These are phyloP conservation scores for Cyanoramphus novaezelandiae DNA, from an alignment of 2,113 vertebrate species.

Conservation along the genomic window DNA sequence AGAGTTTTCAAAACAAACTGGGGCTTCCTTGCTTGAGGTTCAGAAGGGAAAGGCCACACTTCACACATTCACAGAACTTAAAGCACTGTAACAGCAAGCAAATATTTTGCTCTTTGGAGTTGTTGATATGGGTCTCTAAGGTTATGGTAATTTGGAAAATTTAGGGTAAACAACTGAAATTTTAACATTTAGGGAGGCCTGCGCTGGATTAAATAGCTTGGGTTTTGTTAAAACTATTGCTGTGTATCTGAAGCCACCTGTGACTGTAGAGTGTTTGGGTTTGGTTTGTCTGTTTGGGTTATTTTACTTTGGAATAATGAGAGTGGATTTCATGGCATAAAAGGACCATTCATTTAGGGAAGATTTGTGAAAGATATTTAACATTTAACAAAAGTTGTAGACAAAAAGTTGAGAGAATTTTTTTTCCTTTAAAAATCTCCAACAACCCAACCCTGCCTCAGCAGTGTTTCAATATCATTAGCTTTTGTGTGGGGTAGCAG, in stretches of 20 bases:
- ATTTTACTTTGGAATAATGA: not conserved
- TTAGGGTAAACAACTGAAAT: not conserved
- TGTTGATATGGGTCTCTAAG: not conserved
- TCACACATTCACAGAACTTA: not conserved
- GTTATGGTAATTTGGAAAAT: not conserved
- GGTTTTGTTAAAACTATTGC: not conserved
- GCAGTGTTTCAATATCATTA: not conserved
- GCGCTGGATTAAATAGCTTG: not conserved
- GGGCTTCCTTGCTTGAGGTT: not conserved
- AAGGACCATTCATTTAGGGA: not conserved
- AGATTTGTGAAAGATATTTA: not conserved
- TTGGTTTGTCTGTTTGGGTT: not conserved
- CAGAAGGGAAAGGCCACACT: not conserved
- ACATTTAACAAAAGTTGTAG: not conserved
- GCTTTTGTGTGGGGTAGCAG: not conserved
- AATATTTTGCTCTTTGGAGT: not conserved
- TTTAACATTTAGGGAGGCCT: not conserved
- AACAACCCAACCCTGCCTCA: fast-evolving
- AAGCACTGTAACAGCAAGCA: not conserved
- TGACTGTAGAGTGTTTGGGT: not conserved
- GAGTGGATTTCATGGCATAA: not conserved
- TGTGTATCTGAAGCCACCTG: not conserved
- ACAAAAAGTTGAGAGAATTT: not conserved
- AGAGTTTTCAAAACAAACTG: not conserved
- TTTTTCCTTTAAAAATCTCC: not conserved